Conservation (phyloP, 2,888 invertebrate species). For the Brachypalpus laphriformis region DNA sequence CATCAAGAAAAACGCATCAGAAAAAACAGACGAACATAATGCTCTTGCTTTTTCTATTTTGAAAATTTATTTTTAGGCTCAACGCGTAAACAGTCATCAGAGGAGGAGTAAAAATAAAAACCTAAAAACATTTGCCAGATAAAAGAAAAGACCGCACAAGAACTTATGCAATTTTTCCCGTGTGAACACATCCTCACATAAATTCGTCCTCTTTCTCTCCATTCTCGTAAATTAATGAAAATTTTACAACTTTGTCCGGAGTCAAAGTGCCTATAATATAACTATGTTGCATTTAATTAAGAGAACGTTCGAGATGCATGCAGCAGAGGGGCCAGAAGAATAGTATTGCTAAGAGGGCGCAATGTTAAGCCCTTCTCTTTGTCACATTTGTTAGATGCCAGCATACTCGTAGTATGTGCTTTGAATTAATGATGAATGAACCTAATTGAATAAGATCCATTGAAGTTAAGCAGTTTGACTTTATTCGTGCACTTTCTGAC, state of each 20-base stretch:
- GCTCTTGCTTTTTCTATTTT: constrained; percentile 55
- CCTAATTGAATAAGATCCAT: constrained; percentile 67
- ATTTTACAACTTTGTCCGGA: constrained; percentile 55
- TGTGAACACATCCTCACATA: constrained; percentile 29
- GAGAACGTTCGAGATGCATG: constrained; percentile 27
- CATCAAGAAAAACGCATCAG: constrained; percentile 55
- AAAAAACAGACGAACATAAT: constrained; percentile 32
- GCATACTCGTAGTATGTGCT: constrained; percentile 16
- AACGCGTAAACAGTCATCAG: constrained; percentile 45
- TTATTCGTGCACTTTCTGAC: constrained; percentile 36
- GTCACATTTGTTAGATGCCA: constrained; percentile 44
- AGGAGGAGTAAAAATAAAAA: constrained; percentile 4
- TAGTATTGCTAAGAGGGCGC: constrained; percentile 12
- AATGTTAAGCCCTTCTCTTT: constrained; percentile 47
- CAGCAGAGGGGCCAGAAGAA: not conserved
- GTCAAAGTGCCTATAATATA: constrained; percentile 25
- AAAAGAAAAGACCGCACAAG: constrained; percentile 62
- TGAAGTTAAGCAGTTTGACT: constrained; percentile 65
- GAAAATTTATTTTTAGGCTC: constrained; percentile 61
- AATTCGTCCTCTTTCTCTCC: constrained; percentile 14
- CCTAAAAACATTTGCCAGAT: constrained; percentile 42
- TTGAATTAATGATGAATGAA: constrained; percentile 70
- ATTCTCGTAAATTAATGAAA: constrained; percentile 57
- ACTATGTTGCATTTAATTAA: constrained; percentile 56
- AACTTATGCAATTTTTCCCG: constrained; percentile 66